Evolutionary conservation across 2,113 vertebrate species (phyloP).

Genomic region (Zeus faber): DNA sequence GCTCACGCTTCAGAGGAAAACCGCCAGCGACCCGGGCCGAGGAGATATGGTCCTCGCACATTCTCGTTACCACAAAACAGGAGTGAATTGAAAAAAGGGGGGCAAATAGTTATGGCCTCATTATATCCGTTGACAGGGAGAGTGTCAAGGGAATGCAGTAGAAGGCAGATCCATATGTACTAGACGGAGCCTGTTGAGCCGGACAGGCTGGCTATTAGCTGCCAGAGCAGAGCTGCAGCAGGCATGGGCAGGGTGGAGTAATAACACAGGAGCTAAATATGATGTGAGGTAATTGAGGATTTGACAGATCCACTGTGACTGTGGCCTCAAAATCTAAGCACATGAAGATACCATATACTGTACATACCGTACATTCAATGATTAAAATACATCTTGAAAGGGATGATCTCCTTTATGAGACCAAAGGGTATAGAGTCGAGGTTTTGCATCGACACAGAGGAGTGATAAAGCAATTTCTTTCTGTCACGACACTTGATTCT

Average conservation of each 20-base stretch:
- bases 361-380: not conserved
- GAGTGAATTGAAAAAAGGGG: constrained; percentile 42
- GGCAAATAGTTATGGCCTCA: constrained; percentile 52
- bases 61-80: constrained; percentile 12
- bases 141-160: constrained; percentile 23
- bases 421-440: too few species aligned
- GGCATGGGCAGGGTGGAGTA: constrained; percentile 10
- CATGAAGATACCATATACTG: constrained; percentile 12
- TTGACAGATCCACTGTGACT: constrained; percentile 31
- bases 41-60: constrained; percentile 7
- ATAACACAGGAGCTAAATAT: constrained; percentile 26
- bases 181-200: constrained; percentile 33
- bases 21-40: constrained; percentile 2
- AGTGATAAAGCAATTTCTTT: too few species aligned
- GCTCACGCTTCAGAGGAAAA: constrained; percentile 10
- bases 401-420: too few species aligned
- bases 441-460: too few species aligned
- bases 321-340: constrained; percentile 21
- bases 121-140: constrained; percentile 50
- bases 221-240: constrained; percentile 10
- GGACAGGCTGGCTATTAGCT: constrained; percentile 22
- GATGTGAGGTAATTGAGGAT: constrained; percentile 32
- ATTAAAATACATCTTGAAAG: too few species aligned
- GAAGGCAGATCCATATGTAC: constrained; percentile 44
- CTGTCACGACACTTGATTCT: too few species aligned